Percentiles rank a stretch among this genome's conserved stretches.
Conservation (phyloP, 2,888 invertebrate genomes). For the Strigamia transsilvanica region DNA sequence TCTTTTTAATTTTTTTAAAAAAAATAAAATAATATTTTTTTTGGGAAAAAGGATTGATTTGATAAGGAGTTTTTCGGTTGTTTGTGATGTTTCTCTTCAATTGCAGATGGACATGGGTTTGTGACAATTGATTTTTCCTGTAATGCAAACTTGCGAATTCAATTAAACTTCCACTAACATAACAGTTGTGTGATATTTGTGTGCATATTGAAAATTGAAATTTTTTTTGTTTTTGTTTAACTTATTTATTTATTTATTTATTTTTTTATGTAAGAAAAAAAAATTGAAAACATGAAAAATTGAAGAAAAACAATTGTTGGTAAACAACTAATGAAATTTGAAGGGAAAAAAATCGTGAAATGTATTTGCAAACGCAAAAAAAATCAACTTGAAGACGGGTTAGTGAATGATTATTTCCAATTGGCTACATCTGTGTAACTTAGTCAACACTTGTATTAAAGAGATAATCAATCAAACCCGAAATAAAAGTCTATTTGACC, state of each 20-base stretch:
- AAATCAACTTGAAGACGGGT: too few species aligned
- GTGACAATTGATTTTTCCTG: background rate
- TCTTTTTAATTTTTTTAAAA: background rate
- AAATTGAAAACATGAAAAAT: too few species aligned
- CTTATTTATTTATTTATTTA: too few species aligned
- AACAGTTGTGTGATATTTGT: background rate
- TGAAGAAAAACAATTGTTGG: too few species aligned
- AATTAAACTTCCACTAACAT: background rate
- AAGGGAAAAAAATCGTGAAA: too few species aligned
- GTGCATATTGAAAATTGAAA: background rate
- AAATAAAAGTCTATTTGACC: conserved; percentile 1
- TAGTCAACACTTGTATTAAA: background rate
- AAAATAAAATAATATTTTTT: background rate
- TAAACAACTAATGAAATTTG: too few species aligned
- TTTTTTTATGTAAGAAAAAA: too few species aligned
- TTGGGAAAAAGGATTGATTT: background rate
- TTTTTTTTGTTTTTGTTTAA: background rate
- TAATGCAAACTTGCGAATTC: conserved; percentile 8
- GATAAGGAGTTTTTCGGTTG: background rate
- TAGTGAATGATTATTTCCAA: too few species aligned
- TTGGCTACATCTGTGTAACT: too few species aligned
- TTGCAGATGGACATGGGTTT: background rate
- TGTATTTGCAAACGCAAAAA: too few species aligned
- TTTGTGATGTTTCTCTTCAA: background rate
- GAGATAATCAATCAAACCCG: background rate